Conservation (phyloP, 2,888 invertebrate genomes). For the Poecilobothrus nobilitatus region DNA sequence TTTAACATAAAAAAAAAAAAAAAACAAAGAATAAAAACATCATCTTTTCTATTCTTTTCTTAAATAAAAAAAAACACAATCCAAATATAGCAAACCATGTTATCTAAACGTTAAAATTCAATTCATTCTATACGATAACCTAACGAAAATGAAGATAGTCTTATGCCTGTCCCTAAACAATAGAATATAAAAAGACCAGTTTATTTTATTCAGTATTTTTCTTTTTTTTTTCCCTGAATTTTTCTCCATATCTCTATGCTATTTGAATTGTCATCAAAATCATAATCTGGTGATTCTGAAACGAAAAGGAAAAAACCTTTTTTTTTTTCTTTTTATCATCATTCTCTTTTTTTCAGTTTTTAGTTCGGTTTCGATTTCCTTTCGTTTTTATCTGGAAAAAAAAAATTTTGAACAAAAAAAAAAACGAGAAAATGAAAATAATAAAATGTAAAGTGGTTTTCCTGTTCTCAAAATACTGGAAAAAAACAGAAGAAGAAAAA, state of each 20-base stretch:
- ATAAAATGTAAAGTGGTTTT: slow-evolving; percentile 3
- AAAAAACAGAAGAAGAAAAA: no score
- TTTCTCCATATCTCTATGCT: neutral
- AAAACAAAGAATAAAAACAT: no score
- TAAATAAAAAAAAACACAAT: no score
- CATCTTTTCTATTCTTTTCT: no score
- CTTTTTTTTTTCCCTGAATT: neutral
- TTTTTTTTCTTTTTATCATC: neutral
- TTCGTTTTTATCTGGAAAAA: neutral
- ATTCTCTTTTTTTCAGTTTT: neutral
- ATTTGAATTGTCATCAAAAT: neutral
- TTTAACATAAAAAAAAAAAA: no score
- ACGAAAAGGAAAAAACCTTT: neutral
- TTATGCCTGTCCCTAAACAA: no score
- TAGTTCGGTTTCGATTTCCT: neutral
- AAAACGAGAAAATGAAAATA: no score
- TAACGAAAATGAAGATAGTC: no score
- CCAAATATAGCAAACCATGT: no score
- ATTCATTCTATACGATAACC: no score
- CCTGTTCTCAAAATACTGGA: neutral
- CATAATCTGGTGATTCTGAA: neutral
- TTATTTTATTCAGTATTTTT: neutral
- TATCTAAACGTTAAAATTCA: no score
- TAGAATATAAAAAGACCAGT: no score
- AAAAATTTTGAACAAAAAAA: neutral